phyloP scores from a whole-genome alignment of 2,113 vertebrate species.

The Myrmecobius fasciatus region DNA sequence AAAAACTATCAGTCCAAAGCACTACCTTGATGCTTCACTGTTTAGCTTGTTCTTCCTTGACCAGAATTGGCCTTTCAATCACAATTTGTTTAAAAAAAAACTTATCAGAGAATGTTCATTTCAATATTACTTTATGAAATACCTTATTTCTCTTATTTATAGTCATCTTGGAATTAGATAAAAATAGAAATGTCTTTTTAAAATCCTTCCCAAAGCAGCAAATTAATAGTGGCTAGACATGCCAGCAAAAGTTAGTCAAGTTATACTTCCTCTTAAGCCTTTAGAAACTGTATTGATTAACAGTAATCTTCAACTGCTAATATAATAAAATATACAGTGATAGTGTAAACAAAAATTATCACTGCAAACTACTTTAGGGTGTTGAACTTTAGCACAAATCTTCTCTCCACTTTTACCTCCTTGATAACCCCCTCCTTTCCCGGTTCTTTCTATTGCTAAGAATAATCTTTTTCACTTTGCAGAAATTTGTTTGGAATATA shows the following conservation, averaged over 20 bases:
- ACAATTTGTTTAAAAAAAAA: neutral
- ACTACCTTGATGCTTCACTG: neutral
- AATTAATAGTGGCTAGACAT: slow-evolving; percentile 79
- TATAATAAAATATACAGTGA: slow-evolving; percentile 33
- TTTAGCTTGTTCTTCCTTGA: neutral
- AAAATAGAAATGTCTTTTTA: slow-evolving; percentile 61
- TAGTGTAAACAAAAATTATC: slow-evolving; percentile 9
- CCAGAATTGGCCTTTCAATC: neutral
- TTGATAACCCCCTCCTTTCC: neutral
- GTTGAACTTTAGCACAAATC: slow-evolving; percentile 12
- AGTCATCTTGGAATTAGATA: slow-evolving; percentile 48
- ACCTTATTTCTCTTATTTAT: slow-evolving; percentile 61
- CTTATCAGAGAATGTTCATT: neutral
- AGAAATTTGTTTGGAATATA: slow-evolving; percentile 23
- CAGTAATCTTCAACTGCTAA: slow-evolving; percentile 61
- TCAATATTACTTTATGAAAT: neutral
- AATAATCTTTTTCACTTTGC: slow-evolving; percentile 19
- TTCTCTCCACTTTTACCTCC: neutral
- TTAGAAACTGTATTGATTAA: slow-evolving; percentile 55
- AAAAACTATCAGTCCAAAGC: neutral
- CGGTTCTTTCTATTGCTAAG: neutral
- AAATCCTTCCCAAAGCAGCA: slow-evolving; percentile 70
- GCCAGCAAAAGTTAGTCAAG: slow-evolving; percentile 77
- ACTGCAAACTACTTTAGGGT: neutral
- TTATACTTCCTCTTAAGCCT: slow-evolving; percentile 66